Percentiles rank a stretch among this genome's conserved stretches.
Conservation (phyloP, 2,888 invertebrate genomes). For the Dendrolimus pini region DNA sequence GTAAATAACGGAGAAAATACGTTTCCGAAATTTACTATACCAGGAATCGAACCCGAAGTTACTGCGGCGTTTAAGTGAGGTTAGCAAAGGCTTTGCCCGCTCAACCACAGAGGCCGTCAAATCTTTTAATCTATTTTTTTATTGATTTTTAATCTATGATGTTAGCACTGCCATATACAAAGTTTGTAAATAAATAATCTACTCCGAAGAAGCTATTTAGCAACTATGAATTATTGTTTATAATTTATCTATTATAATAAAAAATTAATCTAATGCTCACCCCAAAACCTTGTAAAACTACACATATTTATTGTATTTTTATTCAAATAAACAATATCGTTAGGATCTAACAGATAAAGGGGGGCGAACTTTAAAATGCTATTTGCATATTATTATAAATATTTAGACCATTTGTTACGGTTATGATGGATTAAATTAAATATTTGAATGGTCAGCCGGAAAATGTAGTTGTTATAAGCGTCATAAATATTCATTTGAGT, state of each 20-base stretch:
- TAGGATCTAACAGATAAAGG: conserved; percentile 9
- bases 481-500: no score
- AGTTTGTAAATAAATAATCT: no score
- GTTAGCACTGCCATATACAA: no score
- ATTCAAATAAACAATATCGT: conserved; percentile 40
- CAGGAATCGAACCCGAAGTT: no score
- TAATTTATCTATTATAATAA: conserved; percentile 32
- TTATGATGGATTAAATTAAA: not conserved
- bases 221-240: not conserved
- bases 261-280: conserved; percentile 42
- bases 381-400: not conserved
- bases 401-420: not conserved
- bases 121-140: no score
- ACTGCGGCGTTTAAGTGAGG: no score
- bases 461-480: no score
- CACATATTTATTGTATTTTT: conserved; percentile 56
- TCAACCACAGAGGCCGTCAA: no score
- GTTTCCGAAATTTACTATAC: no score
- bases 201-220: not conserved
- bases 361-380: conserved; percentile 6
- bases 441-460: not conserved
- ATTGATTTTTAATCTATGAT: no score
- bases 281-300: conserved; percentile 44
- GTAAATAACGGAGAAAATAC: no score
- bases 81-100: no score